Conservation (phyloP, 2,113 vertebrate species). For the Polypterus senegalus region DNA sequence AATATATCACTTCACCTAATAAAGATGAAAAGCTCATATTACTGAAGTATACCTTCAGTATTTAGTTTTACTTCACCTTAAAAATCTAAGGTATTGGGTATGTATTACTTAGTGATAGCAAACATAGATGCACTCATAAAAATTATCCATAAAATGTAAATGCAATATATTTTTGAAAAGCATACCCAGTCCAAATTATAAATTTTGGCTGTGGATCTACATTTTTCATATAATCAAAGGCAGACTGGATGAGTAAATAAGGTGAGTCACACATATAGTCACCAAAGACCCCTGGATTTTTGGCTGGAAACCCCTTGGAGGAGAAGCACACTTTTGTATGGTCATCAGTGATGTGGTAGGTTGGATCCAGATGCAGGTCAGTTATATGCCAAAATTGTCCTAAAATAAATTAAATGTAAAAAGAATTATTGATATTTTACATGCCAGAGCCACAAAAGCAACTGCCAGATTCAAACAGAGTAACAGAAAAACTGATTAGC, state of each 20-base stretch:
- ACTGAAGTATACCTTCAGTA: no score
- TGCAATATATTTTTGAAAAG: constrained; percentile 9
- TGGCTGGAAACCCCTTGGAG: constrained; percentile 71
- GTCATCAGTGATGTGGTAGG: constrained; percentile 70
- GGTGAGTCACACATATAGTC: constrained; percentile 88
- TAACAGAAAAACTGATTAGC: no score
- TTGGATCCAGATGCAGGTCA: constrained; percentile 87
- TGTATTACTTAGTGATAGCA: no score
- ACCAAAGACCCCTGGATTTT: constrained; percentile 69
- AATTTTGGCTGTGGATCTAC: constrained; percentile 61
- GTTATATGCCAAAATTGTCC: constrained; percentile 91
- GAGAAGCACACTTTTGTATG: constrained; percentile 80
- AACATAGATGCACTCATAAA: no score
- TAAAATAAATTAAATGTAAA: constrained; percentile 31
- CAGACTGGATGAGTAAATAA: constrained; percentile 80
- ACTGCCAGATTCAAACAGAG: no score
- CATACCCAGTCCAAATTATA: constrained; percentile 95
- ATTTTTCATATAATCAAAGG: constrained; percentile 68
- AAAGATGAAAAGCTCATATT: no score
- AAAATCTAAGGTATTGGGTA: no score
- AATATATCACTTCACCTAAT: no score
- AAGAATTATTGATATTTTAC: no score
- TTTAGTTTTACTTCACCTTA: no score
- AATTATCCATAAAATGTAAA: no score
- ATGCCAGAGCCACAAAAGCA: no score